A percentile compares a stretch with the other conserved stretches of the same genome.
phyloP scores from a whole-genome alignment of 2,888 invertebrate genomes.

The Aelia acuminata region DNA sequence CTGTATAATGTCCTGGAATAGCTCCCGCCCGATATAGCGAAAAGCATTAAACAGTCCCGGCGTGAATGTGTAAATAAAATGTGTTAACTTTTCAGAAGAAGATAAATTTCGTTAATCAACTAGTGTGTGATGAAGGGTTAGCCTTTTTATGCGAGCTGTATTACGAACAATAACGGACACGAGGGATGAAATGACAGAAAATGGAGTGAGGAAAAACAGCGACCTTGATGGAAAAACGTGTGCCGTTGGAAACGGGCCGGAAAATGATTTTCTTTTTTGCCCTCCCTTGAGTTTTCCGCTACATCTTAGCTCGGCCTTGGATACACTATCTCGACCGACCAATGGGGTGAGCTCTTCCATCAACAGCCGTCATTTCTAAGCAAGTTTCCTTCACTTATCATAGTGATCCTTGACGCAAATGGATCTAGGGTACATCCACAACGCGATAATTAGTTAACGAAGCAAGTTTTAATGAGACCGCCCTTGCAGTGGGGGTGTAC shows the following conservation, averaged over 20 bases:
- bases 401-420: neutral
- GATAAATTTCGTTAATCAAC: too few relatives aligned
- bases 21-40: too few relatives aligned
- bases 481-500: neutral
- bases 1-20: too few relatives aligned
- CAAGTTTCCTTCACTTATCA: neutral
- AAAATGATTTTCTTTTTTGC: neutral
- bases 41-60: too few relatives aligned
- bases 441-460: neutral
- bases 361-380: neutral
- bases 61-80: too few relatives aligned
- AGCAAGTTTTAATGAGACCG: neutral
- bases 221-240: conserved; percentile 8
- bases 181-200: neutral
- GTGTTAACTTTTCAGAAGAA: too few relatives aligned
- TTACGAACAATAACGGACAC: neutral
- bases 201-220: neutral
- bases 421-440: neutral
- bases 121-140: too few relatives aligned
- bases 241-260: neutral
- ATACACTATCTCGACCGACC: neutral
- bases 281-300: neutral
- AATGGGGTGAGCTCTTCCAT: neutral
- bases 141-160: neutral
- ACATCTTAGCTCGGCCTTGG: neutral